Percentiles rank a stretch among this genome's conserved stretches.
These are phyloP conservation scores for Whitmania pigra DNA, from an alignment of 1,140 invertebrate genomes.

Conservation along the genomic window DNA sequence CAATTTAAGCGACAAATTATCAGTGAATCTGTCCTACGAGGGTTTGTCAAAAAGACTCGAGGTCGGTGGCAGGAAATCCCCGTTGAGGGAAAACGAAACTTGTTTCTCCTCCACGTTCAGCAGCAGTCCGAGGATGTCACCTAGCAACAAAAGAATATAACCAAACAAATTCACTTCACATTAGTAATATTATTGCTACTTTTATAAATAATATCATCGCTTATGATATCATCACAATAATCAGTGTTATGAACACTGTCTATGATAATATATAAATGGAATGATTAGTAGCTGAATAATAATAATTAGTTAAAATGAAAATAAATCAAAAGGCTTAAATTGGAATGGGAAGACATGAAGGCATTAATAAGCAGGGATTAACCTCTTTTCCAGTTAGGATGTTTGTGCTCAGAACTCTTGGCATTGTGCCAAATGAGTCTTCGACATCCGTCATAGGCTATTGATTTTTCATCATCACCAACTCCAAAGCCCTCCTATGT, in stretches of 20 bases:
- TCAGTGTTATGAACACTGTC: not conserved
- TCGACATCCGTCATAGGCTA: slow-evolving; percentile 82
- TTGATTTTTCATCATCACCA: slow-evolving; percentile 67
- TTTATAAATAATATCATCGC: not conserved
- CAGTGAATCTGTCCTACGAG: slow-evolving; percentile 47
- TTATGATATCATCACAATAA: not conserved
- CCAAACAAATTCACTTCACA: not conserved
- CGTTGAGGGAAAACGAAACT: slow-evolving; percentile 72
- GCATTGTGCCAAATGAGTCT: slow-evolving; percentile 78
- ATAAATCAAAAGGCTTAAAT: not conserved
- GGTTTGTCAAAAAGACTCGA: slow-evolving; percentile 63
- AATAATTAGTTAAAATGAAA: not conserved
- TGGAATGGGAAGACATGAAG: not conserved
- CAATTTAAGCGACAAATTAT: not conserved
- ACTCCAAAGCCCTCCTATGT: slow-evolving; percentile 24
- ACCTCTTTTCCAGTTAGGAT: slow-evolving; percentile 63
- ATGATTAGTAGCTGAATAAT: no score
- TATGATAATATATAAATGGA: not conserved
- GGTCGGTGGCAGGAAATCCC: slow-evolving; percentile 54
- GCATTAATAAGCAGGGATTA: not conserved
- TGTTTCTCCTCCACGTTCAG: slow-evolving; percentile 59
- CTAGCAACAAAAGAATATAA: slow-evolving; percentile 32
- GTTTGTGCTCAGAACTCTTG: slow-evolving; percentile 52
- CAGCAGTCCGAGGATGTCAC: slow-evolving; percentile 71
- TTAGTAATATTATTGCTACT: no score